Percentiles rank a stretch among this genome's conserved stretches.
These are phyloP conservation scores for Girardia tigrina DNA, from an alignment of 2,888 invertebrate species.

Conservation along the genomic window DNA sequence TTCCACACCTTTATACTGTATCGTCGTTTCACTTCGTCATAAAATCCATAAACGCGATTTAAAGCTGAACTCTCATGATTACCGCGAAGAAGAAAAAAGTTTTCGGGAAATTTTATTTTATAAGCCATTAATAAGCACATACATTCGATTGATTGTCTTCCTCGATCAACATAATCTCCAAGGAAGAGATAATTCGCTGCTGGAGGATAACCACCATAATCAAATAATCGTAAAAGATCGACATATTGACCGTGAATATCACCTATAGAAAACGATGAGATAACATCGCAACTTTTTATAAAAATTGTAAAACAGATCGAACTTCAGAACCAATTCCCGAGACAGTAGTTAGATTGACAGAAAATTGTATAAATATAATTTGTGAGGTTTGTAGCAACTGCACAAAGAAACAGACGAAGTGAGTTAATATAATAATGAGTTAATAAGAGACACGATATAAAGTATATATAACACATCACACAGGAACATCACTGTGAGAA, in stretches of 20 bases:
- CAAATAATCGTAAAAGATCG: constrained; percentile 50
- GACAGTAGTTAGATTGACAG: too few relatives aligned
- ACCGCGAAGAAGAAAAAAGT: constrained; percentile 52
- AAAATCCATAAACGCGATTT: constrained; percentile 52
- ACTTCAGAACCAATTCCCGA: too few relatives aligned
- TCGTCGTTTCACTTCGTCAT: constrained; percentile 50
- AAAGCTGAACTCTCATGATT: constrained; percentile 52
- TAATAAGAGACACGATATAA: too few relatives aligned
- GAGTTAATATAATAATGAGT: too few relatives aligned
- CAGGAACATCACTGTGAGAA: too few relatives aligned
- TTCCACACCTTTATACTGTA: constrained; percentile 49
- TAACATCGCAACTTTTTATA: too few relatives aligned
- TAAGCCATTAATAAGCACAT: constrained; percentile 50
- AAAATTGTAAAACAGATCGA: too few relatives aligned
- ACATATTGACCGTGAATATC: constrained; percentile 50
- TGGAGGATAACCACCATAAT: constrained; percentile 49
- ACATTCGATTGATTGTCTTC: constrained; percentile 49
- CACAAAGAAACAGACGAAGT: too few relatives aligned
- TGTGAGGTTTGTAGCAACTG: too few relatives aligned
- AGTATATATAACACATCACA: too few relatives aligned
- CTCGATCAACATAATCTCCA: constrained; percentile 52
- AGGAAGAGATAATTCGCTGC: constrained; percentile 50
- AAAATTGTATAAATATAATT: too few relatives aligned
- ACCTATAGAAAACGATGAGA: constrained; percentile 41
- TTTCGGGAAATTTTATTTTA: constrained; percentile 53